Evolutionary conservation across 2,797 vertebrate genomes (phyloP).

Genomic region (Danio choprae): DNA sequence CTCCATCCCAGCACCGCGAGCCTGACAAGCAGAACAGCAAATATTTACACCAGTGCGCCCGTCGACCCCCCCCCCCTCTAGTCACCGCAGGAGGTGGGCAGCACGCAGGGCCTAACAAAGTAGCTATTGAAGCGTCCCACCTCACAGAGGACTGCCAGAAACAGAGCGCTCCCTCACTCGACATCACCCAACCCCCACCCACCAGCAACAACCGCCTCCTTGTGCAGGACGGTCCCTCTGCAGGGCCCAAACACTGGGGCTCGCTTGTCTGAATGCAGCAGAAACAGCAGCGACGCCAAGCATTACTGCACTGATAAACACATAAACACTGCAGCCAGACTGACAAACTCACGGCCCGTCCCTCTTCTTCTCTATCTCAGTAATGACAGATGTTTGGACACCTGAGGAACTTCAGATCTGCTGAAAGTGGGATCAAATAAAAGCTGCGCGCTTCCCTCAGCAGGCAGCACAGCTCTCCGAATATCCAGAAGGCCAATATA

Average conservation of each 20-base stretch:
- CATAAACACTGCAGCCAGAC: conserved; percentile 15
- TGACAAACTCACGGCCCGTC: conserved; percentile 10
- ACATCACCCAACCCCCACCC: conserved; percentile 57
- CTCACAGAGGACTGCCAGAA: conserved; percentile 69
- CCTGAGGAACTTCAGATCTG: conserved; percentile 31
- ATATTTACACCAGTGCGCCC: conserved; percentile 79
- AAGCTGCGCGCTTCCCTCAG: conserved; percentile 1
- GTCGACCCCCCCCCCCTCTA: conserved; percentile 49
- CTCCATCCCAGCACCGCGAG: conserved; percentile 65
- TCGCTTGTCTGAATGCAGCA: conserved; percentile 23
- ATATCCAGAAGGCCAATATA: conserved; percentile 12
- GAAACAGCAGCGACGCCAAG: conserved; percentile 14
- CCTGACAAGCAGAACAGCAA: conserved; percentile 84
- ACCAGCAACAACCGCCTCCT: conserved; percentile 62
- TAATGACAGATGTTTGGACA: conserved; percentile 39
- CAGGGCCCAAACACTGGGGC: conserved; percentile 22
- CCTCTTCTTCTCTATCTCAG: conserved; percentile 14
- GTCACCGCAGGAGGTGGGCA: conserved; percentile 37
- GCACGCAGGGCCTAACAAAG: conserved; percentile 70
- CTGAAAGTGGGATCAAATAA: conserved; percentile 23
- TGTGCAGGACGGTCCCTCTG: conserved; percentile 67
- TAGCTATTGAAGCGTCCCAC: conserved; percentile 73
- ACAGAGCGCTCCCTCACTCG: conserved; percentile 66
- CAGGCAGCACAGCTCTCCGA: conserved; percentile 13
- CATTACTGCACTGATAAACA: conserved; percentile 39